Evolutionary conservation across 2,797 vertebrate species (phyloP).

Genomic region (Mico argentatus): DNA sequence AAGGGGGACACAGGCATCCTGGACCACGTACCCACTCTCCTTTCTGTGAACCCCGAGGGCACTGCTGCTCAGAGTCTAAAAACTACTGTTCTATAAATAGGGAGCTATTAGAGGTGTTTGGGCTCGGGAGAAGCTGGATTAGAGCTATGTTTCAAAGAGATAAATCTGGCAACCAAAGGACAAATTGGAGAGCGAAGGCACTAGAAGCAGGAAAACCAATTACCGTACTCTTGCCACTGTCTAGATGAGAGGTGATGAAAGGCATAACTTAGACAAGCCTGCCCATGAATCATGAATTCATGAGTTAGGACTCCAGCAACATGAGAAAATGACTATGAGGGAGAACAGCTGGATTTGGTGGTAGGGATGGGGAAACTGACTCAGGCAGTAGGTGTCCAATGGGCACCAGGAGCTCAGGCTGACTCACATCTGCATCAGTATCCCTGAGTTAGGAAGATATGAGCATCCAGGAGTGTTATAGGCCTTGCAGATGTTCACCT

Average conservation of each 20-base stretch:
- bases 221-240: background rate
- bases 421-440: background rate
- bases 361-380: background rate
- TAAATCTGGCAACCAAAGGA: conserved; percentile 57
- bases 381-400: background rate
- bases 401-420: background rate
- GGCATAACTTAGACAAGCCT: background rate
- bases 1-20: no score
- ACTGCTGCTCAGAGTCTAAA: background rate
- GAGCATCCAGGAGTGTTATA: background rate
- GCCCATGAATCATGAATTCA: background rate
- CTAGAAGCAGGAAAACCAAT: conserved; percentile 30
- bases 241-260: conserved; percentile 3
- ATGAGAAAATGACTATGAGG: background rate
- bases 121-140: conserved; percentile 1
- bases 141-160: conserved; percentile 51
- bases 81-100: conserved; percentile 24
- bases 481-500: background rate
- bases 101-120: conserved; percentile 7
- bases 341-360: background rate
- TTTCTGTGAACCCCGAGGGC: background rate
- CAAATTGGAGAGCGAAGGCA: conserved; percentile 55
- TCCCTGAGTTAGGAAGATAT: background rate
- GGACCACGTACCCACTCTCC: background rate
- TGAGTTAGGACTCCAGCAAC: background rate